Percentiles rank a stretch among this genome's conserved stretches.
These are phyloP conservation scores for Leptobrachium ailaonicum DNA, from an alignment of 2,113 vertebrate genomes.

Conservation along the genomic window DNA sequence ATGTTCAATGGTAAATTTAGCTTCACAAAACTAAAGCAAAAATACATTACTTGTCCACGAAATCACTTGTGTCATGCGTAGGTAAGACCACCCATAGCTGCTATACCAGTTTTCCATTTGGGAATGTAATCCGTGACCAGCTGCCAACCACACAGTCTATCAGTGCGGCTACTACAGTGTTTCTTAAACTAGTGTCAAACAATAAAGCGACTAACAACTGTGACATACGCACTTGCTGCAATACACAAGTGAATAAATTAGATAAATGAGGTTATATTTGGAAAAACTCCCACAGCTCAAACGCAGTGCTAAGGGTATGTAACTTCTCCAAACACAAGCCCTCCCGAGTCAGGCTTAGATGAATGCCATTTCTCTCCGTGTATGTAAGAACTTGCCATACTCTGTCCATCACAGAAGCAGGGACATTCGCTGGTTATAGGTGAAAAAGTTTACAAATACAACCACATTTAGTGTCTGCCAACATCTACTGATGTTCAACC, in stretches of 20 bases:
- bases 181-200: constrained; percentile 20
- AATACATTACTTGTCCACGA: constrained; percentile 49
- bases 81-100: constrained; percentile 28
- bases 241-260: constrained; percentile 53
- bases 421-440: too few species aligned
- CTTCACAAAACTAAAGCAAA: constrained; percentile 28
- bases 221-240: constrained; percentile 8
- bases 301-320: constrained; percentile 33
- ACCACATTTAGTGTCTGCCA: too few species aligned
- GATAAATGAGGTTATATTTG: constrained; percentile 44
- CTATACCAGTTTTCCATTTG: constrained; percentile 14
- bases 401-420: too few species aligned
- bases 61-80: constrained; percentile 38
- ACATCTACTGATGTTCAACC: too few species aligned
- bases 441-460: too few species aligned
- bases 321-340: constrained; percentile 33
- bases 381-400: too few species aligned
- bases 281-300: constrained; percentile 46
- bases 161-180: background rate
- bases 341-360: background rate
- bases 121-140: constrained; percentile 1
- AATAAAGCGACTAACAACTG: constrained; percentile 9
- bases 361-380: too few species aligned
- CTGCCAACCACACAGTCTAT: background rate
- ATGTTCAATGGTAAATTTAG: too few species aligned